These are phyloP conservation scores for Paramormyrops kingsleyae DNA, from an alignment of 2,113 vertebrate species.

Conservation along the genomic window DNA sequence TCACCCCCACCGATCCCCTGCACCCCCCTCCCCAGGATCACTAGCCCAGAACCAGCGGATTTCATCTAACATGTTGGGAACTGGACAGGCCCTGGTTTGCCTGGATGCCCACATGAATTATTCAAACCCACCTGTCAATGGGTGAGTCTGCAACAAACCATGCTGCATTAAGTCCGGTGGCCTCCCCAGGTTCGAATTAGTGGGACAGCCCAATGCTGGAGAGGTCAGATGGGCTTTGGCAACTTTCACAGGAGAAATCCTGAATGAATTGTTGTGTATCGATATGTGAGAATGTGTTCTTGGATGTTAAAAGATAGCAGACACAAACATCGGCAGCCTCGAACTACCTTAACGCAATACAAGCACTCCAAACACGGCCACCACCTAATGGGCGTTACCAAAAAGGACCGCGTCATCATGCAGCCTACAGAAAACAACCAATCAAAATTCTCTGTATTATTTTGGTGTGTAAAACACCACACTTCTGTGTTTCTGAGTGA, in stretches of 20 bases:
- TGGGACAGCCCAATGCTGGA: neutral
- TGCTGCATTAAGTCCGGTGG: neutral
- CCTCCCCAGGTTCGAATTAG: neutral
- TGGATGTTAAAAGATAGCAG: no score
- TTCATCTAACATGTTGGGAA: neutral
- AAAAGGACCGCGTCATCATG: no score
- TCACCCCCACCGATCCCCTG: neutral
- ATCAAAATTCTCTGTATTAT: no score
- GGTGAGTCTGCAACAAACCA: neutral
- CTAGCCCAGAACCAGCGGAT: neutral
- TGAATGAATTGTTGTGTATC: neutral
- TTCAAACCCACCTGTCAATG: conserved; percentile 8
- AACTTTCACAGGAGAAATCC: neutral
- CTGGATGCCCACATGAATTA: neutral
- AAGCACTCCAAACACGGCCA: no score
- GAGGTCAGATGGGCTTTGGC: neutral
- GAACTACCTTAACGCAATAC: no score
- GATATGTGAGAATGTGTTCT: no score
- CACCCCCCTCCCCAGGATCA: neutral
- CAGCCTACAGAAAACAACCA: no score
- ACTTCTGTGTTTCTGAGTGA: neutral
- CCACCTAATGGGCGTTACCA: no score
- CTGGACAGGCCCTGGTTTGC: neutral
- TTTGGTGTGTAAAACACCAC: no score
- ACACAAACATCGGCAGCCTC: no score